Evolutionary conservation across 2,113 vertebrate genomes (phyloP).

Genomic region (Antechinus flavipes): DNA sequence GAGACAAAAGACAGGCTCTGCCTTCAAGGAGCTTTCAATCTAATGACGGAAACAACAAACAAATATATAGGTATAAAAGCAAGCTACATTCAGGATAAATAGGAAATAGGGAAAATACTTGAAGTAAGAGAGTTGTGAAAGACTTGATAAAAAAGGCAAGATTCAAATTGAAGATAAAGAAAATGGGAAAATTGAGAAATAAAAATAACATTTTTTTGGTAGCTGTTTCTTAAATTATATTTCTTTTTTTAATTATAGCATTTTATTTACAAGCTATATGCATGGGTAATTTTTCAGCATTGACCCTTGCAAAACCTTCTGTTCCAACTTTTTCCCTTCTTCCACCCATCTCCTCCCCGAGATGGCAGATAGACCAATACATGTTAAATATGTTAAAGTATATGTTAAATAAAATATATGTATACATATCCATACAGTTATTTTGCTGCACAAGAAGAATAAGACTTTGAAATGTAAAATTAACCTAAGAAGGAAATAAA

Average conservation of each 20-base stretch:
- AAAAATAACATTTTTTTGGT: slow-evolving; percentile 71
- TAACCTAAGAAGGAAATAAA: too few species aligned
- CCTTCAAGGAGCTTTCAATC: not conserved
- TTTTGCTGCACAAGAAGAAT: too few species aligned
- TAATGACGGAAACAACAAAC: not conserved
- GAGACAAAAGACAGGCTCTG: not conserved
- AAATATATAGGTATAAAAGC: not conserved
- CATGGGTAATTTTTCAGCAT: too few species aligned
- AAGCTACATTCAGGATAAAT: not conserved
- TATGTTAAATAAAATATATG: too few species aligned
- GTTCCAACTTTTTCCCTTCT: too few species aligned
- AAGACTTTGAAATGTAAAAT: too few species aligned
- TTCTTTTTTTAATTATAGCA: slow-evolving; percentile 14
- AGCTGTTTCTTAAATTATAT: slow-evolving; percentile 74
- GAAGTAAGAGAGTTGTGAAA: not conserved
- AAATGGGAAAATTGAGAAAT: slow-evolving; percentile 70
- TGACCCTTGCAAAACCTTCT: too few species aligned
- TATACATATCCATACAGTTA: too few species aligned
- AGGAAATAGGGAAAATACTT: not conserved
- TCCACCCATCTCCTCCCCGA: too few species aligned
- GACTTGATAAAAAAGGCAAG: not conserved
- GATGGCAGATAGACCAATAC: too few species aligned
- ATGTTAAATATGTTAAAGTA: too few species aligned
- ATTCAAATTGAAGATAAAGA: slow-evolving; percentile 48
- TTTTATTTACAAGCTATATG: too few species aligned